Conservation (phyloP, 2,888 invertebrate species). For the Cheilosia variabilis region DNA sequence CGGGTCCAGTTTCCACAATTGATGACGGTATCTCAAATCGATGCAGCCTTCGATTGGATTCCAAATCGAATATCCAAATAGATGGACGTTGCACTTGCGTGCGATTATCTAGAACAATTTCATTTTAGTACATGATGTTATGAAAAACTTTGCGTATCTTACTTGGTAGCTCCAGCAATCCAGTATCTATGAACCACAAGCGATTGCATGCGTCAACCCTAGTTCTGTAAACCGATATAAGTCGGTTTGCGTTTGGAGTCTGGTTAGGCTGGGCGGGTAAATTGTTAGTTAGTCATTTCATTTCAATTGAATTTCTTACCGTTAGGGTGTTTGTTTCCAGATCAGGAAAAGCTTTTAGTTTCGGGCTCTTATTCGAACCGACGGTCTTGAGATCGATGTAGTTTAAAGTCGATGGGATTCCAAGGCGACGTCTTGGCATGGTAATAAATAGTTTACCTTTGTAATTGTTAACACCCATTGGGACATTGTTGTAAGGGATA, state of each 20-base stretch:
- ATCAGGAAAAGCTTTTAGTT: constrained; percentile 81
- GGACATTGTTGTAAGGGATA: constrained; percentile 82
- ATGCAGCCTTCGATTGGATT: constrained; percentile 86
- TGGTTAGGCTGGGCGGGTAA: constrained; percentile 47
- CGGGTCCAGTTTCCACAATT: constrained; percentile 83
- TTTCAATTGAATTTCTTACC: constrained; percentile 56
- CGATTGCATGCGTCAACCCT: constrained; percentile 89
- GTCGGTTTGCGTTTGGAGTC: constrained; percentile 76
- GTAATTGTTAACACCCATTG: constrained; percentile 82
- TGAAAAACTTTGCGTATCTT: background rate
- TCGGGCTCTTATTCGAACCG: constrained; percentile 78
- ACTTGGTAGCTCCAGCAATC: constrained; percentile 86
- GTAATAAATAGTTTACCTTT: constrained; percentile 87
- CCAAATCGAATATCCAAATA: constrained; percentile 88
- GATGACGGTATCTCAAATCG: constrained; percentile 84
- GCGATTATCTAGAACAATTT: constrained; percentile 78
- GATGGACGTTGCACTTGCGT: constrained; percentile 85
- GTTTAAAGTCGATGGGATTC: constrained; percentile 87
- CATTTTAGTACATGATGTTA: background rate
- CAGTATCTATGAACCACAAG: constrained; percentile 92
- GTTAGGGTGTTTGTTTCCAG: constrained; percentile 80
- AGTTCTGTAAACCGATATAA: constrained; percentile 90
- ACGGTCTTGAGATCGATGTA: constrained; percentile 82
- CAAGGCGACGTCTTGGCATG: constrained; percentile 88
- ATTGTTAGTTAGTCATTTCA: constrained; percentile 2